These are phyloP conservation scores for Trogon surrucura DNA, from an alignment of 2,113 vertebrate genomes.

Conservation along the genomic window DNA sequence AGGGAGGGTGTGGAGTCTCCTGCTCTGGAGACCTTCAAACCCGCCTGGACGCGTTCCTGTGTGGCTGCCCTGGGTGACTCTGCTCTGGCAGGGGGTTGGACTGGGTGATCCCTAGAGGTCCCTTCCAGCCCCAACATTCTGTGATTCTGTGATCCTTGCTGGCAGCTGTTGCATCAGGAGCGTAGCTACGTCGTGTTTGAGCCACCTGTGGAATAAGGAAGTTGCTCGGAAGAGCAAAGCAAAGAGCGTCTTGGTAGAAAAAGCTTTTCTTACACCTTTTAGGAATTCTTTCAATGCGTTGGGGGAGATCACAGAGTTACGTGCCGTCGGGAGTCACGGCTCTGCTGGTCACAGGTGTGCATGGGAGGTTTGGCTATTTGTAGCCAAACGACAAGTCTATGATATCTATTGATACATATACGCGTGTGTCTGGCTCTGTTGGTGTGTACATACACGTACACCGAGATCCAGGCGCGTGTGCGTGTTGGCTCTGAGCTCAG, in stretches of 20 bases:
- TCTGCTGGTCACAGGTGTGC: accelerated
- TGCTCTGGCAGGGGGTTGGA: too few species aligned
- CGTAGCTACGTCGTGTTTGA: not conserved
- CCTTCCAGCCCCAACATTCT: too few species aligned
- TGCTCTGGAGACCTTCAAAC: too few species aligned
- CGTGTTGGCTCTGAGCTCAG: not conserved
- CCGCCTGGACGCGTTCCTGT: too few species aligned
- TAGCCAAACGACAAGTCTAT: accelerated
- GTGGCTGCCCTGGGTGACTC: too few species aligned
- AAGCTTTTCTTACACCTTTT: not conserved
- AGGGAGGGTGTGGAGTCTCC: too few species aligned
- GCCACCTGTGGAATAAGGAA: not conserved
- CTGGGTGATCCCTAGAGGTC: too few species aligned
- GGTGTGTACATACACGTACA: too few species aligned
- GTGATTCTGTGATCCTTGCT: not conserved
- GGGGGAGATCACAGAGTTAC: not conserved
- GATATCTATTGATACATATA: not conserved
- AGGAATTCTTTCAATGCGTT: not conserved
- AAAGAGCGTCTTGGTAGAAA: not conserved
- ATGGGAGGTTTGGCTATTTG: not conserved
- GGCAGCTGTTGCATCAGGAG: not conserved
- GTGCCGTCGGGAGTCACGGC: not conserved
- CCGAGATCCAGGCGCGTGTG: accelerated
- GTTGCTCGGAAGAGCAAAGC: not conserved
- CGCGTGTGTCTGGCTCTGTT: accelerated